A percentile compares a stretch with the other conserved stretches of the same genome.
phyloP scores from a whole-genome alignment of 1,140 invertebrate genomes.

The Caenorhabditis briggsae region DNA sequence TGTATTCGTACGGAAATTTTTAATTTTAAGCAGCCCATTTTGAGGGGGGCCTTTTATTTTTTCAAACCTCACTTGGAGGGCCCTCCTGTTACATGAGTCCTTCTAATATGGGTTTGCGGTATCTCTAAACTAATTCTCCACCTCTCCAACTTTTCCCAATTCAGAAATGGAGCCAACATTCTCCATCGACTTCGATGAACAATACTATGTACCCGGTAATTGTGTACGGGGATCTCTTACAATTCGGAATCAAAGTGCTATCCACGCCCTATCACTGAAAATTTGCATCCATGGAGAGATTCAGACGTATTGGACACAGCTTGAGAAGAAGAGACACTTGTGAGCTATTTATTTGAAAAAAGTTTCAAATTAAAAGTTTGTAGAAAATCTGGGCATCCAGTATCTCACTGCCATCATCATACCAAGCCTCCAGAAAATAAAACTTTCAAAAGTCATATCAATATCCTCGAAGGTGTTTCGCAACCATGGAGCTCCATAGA shows the following conservation, averaged over 20 bases:
- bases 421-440: background rate
- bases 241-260: background rate
- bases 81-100: too few species aligned
- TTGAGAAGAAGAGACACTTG: background rate
- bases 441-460: background rate
- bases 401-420: background rate
- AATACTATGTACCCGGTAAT: background rate
- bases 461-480: background rate
- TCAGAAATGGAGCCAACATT: background rate
- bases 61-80: too few species aligned
- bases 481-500: slow-evolving; percentile 27
- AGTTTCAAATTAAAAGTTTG: too few species aligned
- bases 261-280: background rate
- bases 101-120: too few species aligned
- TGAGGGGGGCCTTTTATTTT: too few species aligned
- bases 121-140: background rate
- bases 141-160: background rate
- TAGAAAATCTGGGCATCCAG: too few species aligned
- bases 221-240: background rate
- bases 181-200: background rate
- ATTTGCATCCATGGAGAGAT: slow-evolving; percentile 19
- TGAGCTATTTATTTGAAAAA: background rate
- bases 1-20: too few species aligned
- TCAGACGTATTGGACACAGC: too few species aligned
- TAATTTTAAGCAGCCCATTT: too few species aligned